Evolutionary conservation across 37 sponge, comb jelly and placozoan genomes (phyloP), one percentile per base, ranked within the genome.

Genomic region (Tethya wilhelma): DNA sequence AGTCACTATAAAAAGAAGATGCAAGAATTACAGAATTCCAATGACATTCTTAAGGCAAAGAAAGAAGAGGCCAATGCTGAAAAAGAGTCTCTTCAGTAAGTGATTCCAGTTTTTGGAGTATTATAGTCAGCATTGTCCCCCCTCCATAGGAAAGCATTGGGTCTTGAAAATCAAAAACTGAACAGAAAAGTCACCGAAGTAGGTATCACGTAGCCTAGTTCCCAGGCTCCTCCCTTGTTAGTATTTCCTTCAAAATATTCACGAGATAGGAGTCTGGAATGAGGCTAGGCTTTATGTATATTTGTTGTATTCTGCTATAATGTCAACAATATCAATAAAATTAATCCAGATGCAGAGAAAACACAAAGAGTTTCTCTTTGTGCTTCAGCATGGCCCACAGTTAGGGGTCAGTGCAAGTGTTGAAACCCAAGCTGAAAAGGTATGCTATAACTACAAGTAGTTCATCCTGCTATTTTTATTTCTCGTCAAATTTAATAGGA

Each of bases 1-100:
- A 83, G 66, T 38, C 84, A 75, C 28, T 74, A 79, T 69, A 79
- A 66, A 38, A 73, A 87, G 59, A 20, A 71, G 57, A 64, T 49
- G 39, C 65, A 34, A n/a, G n/a, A n/a, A n/a, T n/a, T n/a, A n/a
- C n/a, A n/a, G n/a, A n/a, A n/a, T n/a, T n/a, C n/a, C n/a, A n/a
- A n/a, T n/a, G n/a, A n/a, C 22, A 44, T 39, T n/a, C 80, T 80
- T 2, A 43, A 66, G 58, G 31, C 40, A 75, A 25, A 22, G 5
- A 0, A 67, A n/a, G 87, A 79, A 34, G 56, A 66, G 44, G 17
- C 2, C 46, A 67, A 31, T 19, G 87, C 75, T 20, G 25, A 79
- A 32, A 41, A 67, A 59, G 64, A 72, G 59, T 26, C 55, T 44
- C 0, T 74, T 74, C 25, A 74, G 75, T 72, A 25, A 34, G 45